These are phyloP conservation scores for Delphinapterus leucas DNA, from an alignment of 2,113 vertebrate species.

Conservation along the genomic window DNA sequence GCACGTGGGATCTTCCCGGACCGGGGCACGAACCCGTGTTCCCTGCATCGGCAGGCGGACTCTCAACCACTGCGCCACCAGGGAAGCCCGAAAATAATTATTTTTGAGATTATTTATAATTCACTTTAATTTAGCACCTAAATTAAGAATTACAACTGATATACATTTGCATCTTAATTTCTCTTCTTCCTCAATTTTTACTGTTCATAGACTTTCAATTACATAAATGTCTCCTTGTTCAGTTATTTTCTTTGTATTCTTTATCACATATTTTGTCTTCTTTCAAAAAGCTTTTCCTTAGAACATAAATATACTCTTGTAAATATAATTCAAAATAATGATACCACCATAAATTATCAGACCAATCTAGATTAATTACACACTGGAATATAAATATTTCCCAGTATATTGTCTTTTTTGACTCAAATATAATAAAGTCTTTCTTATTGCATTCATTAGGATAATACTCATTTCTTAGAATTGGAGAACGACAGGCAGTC, in stretches of 20 bases:
- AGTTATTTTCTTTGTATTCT: not conserved
- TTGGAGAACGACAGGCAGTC: not conserved
- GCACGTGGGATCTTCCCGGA: too few relatives aligned
- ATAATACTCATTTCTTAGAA: not conserved
- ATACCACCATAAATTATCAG: not conserved
- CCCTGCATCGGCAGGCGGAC: too few relatives aligned
- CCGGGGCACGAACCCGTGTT: fast-evolving
- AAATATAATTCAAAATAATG: conserved; percentile 29
- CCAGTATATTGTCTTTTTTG: not conserved
- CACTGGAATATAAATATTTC: not conserved
- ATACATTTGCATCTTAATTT: not conserved
- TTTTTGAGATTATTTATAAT: conserved; percentile 1
- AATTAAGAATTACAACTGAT: not conserved
- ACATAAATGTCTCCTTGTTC: not conserved
- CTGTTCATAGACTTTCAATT: not conserved
- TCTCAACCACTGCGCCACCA: too few relatives aligned
- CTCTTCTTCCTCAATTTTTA: not conserved
- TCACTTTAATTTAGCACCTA: not conserved
- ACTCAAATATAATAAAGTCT: not conserved
- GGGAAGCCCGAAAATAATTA: not conserved
- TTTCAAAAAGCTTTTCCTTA: not conserved
- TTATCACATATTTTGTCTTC: not conserved
- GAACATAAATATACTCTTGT: not conserved
- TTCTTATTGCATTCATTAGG: not conserved
- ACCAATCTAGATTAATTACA: not conserved